phyloP scores from a whole-genome alignment of 2,797 vertebrate species.

The Rhinella marina region DNA sequence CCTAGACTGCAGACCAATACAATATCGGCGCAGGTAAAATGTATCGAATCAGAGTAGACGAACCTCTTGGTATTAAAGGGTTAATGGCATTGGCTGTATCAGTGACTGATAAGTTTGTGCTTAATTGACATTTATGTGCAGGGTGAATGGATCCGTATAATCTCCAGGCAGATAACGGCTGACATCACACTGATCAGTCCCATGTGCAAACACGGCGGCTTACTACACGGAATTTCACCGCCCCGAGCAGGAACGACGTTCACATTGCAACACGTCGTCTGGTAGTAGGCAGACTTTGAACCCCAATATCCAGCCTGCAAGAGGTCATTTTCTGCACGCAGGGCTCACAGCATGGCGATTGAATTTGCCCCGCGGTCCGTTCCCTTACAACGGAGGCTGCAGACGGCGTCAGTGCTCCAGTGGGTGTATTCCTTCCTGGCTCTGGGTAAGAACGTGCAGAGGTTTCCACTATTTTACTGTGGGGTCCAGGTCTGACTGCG shows the following conservation, averaged over 20 bases:
- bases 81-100: not conserved
- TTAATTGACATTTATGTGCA: not conserved
- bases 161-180: constrained; percentile 31
- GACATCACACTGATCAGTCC: not conserved
- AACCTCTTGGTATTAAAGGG: not conserved
- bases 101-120: not conserved
- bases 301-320: constrained; percentile 60
- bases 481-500: too few relatives aligned
- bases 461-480: too few relatives aligned
- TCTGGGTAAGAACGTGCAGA: constrained; percentile 80
- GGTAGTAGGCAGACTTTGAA: constrained; percentile 74
- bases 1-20: not conserved
- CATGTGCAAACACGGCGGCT: constrained; percentile 1
- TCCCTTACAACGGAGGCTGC: constrained; percentile 81
- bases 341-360: constrained; percentile 79
- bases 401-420: constrained; percentile 80
- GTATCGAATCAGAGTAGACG: not conserved
- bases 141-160: not conserved
- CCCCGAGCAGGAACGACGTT: not conserved
- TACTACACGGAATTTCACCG: not conserved
- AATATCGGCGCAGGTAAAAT: not conserved
- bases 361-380: constrained; percentile 79
- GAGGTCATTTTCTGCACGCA: constrained; percentile 17
- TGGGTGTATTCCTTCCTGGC: constrained; percentile 88
- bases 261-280: constrained; percentile 45